Percentiles rank a stretch among this genome's conserved stretches.
Evolutionary conservation across 2,888 invertebrate genomes (phyloP).

Genomic region (Synanthedon myopaeformis): DNA sequence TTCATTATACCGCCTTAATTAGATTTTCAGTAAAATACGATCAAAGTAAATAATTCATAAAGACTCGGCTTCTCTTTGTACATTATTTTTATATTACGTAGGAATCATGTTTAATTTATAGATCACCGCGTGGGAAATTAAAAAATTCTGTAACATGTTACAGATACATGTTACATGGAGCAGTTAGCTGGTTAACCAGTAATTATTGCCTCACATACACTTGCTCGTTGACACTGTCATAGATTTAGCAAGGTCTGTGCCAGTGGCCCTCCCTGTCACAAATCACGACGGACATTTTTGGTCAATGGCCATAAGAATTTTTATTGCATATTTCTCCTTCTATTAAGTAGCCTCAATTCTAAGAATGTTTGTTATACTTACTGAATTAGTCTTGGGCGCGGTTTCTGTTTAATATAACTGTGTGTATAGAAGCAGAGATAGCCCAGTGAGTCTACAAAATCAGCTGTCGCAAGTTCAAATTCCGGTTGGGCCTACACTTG

Average conservation of each 20-base stretch:
- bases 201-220: constrained; percentile 25
- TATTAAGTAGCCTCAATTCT: too few relatives aligned
- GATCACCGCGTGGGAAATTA: constrained; percentile 2
- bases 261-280: constrained; percentile 19
- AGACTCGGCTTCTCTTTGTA: not conserved
- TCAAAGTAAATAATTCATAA: too few relatives aligned
- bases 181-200: constrained; percentile 10
- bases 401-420: too few relatives aligned
- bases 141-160: not conserved
- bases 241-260: constrained; percentile 31
- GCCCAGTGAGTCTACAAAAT: too few relatives aligned
- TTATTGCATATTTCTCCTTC: not conserved
- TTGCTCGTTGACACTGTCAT: constrained; percentile 30
- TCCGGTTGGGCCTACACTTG: too few relatives aligned
- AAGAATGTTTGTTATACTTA: too few relatives aligned
- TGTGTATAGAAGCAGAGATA: too few relatives aligned
- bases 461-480: too few relatives aligned
- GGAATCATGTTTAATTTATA: not conserved
- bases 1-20: too few relatives aligned
- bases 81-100: not conserved
- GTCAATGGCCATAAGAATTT: constrained; percentile 22
- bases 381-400: too few relatives aligned
- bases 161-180: not conserved
- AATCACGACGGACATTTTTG: constrained; percentile 26
- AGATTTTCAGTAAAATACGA: too few relatives aligned